Evolutionary conservation across 2,113 vertebrate species (phyloP), one percentile per base, ranked within the genome.

Genomic region (Mobula birostris): DNA sequence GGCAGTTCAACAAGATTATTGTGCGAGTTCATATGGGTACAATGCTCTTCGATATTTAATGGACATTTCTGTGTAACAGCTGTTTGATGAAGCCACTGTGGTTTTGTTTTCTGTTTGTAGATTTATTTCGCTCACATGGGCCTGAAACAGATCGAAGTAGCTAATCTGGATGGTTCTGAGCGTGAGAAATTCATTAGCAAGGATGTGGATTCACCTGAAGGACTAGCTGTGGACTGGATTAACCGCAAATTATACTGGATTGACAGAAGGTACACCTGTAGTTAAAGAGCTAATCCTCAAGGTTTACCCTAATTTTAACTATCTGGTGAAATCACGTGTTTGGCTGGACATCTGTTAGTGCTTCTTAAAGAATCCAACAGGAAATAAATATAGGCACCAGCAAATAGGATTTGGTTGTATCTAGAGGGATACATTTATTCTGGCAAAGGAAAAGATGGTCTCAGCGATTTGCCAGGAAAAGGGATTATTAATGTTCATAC

Each of bases 211-310:
- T 95, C 79, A 14, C 97, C 97, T 0, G 97, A 98, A 95, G 98
- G 98, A 61, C 96, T 99, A 91, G 96, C 98, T 0, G 94, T 99
- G 40, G 98, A 99, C 96, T 99, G 98, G 98, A 95, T 98, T 94
- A 96, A 98, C 95, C 97, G 97, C 48, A 98, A 96, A 96, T 95
- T 99, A 94, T 99, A 98, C 94, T 99, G 98, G 98, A 98, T 98
- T 40, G 98, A 99, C 95, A 96, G 95, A 96, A 96, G 98, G 98
- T 99, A 96, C 40, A 95, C 94, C 94, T 93, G 36, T 32, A 93
- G 36, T 74, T 93, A 76, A 27, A 56, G 36, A 56, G 27, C 40
- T 93, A 93, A 93, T 93, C 29, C 9, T 74, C 17, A 24, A 29
- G 66, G 70, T 56, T 93, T 56, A 93, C 11, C 40, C 61, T 74